Evolutionary conservation across 2,113 vertebrate species (phyloP).

Genomic region (Stegostoma tigrinum): DNA sequence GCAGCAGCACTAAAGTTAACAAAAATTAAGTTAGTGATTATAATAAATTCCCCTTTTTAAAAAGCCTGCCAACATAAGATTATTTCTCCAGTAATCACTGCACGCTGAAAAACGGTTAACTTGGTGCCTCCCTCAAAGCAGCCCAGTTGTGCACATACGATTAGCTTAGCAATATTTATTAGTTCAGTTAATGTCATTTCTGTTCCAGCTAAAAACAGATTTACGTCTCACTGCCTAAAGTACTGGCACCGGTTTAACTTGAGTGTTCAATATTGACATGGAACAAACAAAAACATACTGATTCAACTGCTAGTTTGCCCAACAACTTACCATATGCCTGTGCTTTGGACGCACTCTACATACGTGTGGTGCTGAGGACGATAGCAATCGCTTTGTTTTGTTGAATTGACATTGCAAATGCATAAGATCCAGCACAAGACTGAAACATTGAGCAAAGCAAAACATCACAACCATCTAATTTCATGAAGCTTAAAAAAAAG

Average conservation of each 20-base stretch:
- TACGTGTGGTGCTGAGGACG: slow-evolving; percentile 16
- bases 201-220: background rate
- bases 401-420: slow-evolving; percentile 37
- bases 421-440: slow-evolving; percentile 35
- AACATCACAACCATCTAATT: slow-evolving; percentile 22
- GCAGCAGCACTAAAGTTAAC: no score
- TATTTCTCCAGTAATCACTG: background rate
- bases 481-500: background rate
- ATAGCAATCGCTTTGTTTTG: slow-evolving; percentile 30
- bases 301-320: background rate
- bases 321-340: slow-evolving; percentile 31
- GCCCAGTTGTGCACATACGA: background rate
- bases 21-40: background rate
- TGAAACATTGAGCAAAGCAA: slow-evolving; percentile 36
- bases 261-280: background rate
- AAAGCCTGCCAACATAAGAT: background rate
- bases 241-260: background rate
- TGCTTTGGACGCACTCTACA: slow-evolving; percentile 30
- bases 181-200: background rate
- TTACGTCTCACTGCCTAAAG: background rate
- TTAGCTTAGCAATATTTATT: background rate
- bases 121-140: background rate
- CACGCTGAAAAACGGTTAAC: background rate
- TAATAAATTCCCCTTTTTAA: background rate
- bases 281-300: background rate